Conservation (phyloP, 2,797 vertebrate species). For the Coilia nasus region DNA sequence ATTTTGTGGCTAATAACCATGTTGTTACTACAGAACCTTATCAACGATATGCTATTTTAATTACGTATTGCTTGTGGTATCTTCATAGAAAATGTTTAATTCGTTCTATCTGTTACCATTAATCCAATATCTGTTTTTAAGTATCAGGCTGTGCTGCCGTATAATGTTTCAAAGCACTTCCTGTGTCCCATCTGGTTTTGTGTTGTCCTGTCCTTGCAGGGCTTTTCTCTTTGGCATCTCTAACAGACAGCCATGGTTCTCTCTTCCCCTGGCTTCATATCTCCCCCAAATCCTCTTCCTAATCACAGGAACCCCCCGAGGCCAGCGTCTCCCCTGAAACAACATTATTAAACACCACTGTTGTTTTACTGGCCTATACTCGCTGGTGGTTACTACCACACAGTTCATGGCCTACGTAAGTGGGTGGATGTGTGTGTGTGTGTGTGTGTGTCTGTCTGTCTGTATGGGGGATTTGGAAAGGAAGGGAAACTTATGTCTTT, state of each 20-base stretch:
- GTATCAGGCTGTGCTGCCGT: not conserved
- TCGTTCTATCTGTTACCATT: not conserved
- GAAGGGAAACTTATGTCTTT: not conserved
- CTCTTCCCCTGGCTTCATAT: slow-evolving; percentile 43
- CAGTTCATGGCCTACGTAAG: not conserved
- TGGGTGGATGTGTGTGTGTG: not conserved
- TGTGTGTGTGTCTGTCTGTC: not conserved
- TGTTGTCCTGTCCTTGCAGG: not conserved
- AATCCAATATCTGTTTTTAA: not conserved
- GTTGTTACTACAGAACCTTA: not conserved
- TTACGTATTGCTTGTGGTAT: not conserved
- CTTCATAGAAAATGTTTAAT: not conserved
- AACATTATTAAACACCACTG: slow-evolving; percentile 44
- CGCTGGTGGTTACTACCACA: not conserved
- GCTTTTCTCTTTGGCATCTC: not conserved
- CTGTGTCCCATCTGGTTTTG: not conserved
- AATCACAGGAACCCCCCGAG: slow-evolving; percentile 60
- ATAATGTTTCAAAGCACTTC: slow-evolving; percentile 15
- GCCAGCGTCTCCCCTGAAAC: slow-evolving; percentile 57
- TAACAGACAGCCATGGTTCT: slow-evolving; percentile 7
- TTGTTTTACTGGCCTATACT: slow-evolving; percentile 34
- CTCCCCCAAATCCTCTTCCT: slow-evolving; percentile 48
- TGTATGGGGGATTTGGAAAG: not conserved
- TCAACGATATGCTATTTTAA: not conserved
- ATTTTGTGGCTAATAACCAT: not conserved